Percentiles rank a stretch among this genome's conserved stretches.
phyloP scores from a whole-genome alignment of 2,797 vertebrate species.

The Ptychobarbus kaznakovi region DNA sequence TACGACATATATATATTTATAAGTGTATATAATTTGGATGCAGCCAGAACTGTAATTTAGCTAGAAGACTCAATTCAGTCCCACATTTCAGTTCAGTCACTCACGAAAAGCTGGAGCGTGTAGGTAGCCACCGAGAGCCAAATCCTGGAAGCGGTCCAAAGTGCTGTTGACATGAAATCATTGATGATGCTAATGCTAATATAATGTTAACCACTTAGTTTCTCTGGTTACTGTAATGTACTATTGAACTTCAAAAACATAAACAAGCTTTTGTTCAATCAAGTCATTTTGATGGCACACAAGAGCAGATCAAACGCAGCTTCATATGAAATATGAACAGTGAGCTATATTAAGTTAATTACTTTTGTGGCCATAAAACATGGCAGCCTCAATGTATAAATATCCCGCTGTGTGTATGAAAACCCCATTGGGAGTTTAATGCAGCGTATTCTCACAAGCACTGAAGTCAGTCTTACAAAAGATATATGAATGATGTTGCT shows the following conservation, averaged over 20 bases:
- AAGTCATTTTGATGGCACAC: constrained; percentile 24
- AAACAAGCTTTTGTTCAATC: constrained; percentile 24
- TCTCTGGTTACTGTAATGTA: constrained; percentile 16
- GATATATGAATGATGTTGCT: constrained; percentile 9
- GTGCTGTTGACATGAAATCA: not conserved
- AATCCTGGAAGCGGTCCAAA: not conserved
- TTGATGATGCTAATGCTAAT: constrained; percentile 37
- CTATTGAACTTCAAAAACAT: constrained; percentile 20
- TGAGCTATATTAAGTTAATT: constrained; percentile 29
- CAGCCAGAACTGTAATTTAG: not conserved
- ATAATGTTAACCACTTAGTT: constrained; percentile 27
- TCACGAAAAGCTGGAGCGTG: not conserved
- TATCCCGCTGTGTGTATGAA: not conserved
- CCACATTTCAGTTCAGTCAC: not conserved
- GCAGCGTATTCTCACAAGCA: constrained; percentile 17
- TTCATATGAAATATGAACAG: constrained; percentile 21
- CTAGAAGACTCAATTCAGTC: not conserved
- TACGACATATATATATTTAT: too few relatives aligned
- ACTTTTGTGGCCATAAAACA: constrained; percentile 36
- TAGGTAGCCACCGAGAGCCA: not conserved
- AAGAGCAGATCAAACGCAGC: constrained; percentile 8
- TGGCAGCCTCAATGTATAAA: constrained; percentile 17
- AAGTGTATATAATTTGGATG: not conserved
- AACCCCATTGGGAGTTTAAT: constrained; percentile 22
- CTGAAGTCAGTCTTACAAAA: constrained; percentile 14